Conservation (phyloP, 2,113 vertebrate genomes). For the Pluvianellus socialis region DNA sequence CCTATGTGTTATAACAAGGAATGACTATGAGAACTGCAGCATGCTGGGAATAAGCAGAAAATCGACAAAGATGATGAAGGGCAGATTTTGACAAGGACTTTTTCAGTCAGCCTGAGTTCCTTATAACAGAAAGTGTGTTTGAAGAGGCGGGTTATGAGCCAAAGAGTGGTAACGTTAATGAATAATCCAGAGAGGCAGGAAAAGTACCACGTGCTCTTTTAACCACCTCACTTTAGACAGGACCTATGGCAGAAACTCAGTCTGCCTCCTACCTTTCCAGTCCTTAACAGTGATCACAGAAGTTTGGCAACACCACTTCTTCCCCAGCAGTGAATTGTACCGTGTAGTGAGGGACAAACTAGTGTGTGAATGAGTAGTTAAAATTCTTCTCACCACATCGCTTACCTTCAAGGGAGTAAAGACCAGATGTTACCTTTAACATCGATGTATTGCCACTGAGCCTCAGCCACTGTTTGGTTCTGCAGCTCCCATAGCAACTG, state of each 20-base stretch:
- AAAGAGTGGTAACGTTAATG: neutral
- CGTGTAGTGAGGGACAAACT: neutral
- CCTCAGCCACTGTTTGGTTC: slow-evolving; percentile 7
- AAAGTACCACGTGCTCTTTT: neutral
- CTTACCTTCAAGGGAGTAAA: slow-evolving; percentile 29
- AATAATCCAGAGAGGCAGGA: neutral
- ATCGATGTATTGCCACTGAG: neutral
- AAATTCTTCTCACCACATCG: slow-evolving; percentile 42
- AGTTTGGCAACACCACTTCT: neutral
- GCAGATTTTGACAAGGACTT: slow-evolving; percentile 27
- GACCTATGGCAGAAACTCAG: neutral
- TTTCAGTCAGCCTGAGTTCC: neutral
- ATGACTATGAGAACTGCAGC: neutral
- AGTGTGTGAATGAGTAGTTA: neutral
- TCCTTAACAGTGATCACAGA: neutral
- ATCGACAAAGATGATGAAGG: neutral
- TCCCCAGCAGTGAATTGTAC: neutral
- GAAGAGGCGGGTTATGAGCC: slow-evolving; percentile 10
- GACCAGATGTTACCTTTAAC: slow-evolving; percentile 52
- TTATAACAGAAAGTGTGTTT: slow-evolving; percentile 15
- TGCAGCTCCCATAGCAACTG: slow-evolving; percentile 35
- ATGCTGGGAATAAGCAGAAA: neutral
- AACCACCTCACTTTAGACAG: neutral
- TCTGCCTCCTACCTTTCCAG: neutral
- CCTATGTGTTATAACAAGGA: neutral